These are phyloP conservation scores for Orestias chungarensis DNA, from an alignment of 2,797 vertebrate species.

Conservation along the genomic window DNA sequence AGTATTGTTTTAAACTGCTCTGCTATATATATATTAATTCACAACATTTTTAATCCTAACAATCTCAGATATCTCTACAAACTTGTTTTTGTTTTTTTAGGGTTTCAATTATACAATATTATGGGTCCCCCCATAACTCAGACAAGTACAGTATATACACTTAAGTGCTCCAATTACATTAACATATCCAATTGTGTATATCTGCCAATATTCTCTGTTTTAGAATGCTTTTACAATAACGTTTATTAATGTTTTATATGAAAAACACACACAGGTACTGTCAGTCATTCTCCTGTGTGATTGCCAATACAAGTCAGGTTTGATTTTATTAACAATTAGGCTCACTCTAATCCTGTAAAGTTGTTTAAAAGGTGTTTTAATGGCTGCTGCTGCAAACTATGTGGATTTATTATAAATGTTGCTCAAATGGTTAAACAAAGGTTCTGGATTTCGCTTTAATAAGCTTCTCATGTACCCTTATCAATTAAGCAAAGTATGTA, in stretches of 20 bases:
- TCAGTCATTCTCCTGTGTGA: too few species aligned
- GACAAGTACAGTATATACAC: neutral
- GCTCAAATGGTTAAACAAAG: neutral
- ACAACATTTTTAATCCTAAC: constrained; percentile 51
- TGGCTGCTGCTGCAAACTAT: neutral
- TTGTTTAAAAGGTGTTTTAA: neutral
- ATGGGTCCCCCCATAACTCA: too few species aligned
- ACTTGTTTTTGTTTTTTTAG: constrained; percentile 41
- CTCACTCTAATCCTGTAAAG: too few species aligned
- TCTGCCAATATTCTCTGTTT: too few species aligned
- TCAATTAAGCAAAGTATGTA: neutral
- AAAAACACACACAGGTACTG: neutral
- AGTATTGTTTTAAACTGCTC: constrained; percentile 54
- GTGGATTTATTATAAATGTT: neutral
- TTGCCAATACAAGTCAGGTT: too few species aligned
- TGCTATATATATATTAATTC: constrained; percentile 59
- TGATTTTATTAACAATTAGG: too few species aligned
- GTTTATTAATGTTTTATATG: neutral
- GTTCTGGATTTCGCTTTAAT: neutral
- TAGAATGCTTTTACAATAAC: neutral
- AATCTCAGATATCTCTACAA: constrained; percentile 53
- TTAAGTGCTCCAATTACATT: neutral
- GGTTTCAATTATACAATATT: neutral
- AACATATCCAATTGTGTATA: neutral
- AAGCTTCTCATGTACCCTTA: neutral